These are phyloP conservation scores for Mactra quadrangularis DNA, from an alignment of 1,140 invertebrate genomes.

Conservation along the genomic window DNA sequence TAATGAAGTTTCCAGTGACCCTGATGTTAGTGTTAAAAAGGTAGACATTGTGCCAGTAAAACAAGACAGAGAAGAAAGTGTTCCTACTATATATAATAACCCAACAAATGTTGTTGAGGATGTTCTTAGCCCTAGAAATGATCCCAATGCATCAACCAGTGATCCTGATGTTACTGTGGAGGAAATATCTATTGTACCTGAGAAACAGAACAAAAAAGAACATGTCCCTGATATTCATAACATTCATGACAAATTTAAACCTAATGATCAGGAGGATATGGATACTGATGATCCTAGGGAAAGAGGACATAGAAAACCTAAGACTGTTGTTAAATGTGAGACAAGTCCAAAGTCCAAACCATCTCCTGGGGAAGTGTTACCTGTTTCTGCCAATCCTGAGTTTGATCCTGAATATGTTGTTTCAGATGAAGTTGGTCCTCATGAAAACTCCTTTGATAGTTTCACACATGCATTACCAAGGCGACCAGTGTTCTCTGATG, in stretches of 20 bases:
- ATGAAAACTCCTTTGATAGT: neutral
- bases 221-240: neutral
- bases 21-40: neutral
- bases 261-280: neutral
- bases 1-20: neutral
- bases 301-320: neutral
- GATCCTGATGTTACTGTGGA: neutral
- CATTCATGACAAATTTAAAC: no score
- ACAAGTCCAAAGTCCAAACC: conserved; percentile 56
- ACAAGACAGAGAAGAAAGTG: conserved; percentile 2
- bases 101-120: neutral
- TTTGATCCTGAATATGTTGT: neutral
- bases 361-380: conserved; percentile 19
- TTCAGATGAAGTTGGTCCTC: neutral
- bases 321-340: conserved; percentile 34
- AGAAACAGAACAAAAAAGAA: neutral
- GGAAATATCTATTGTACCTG: neutral
- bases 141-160: neutral
- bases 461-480: neutral
- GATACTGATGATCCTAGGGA: conserved; percentile 19
- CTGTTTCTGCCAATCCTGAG: conserved; percentile 14
- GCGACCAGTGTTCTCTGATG: conserved; percentile 39
- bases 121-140: neutral
- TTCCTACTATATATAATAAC: neutral
- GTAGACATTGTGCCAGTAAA: neutral